Evolutionary conservation across 1,140 invertebrate species (phyloP).

Genomic region (Dendrolimus punctatus): DNA sequence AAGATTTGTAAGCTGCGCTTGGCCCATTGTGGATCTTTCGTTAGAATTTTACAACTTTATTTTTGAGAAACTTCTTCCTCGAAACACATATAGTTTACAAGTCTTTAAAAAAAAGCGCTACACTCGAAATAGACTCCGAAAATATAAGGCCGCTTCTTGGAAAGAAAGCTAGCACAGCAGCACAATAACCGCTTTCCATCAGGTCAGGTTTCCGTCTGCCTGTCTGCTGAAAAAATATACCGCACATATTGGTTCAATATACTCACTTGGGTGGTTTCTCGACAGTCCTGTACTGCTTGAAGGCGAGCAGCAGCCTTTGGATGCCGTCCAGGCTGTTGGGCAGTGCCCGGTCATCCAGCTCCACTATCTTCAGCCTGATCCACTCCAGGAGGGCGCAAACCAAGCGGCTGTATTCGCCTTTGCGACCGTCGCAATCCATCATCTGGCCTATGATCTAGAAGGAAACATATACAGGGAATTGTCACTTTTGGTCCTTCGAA

Average conservation of each 20-base stretch:
- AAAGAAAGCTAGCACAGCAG: too few species aligned
- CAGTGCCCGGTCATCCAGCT: conserved; percentile 90
- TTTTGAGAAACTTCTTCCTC: too few species aligned
- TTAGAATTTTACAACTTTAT: too few species aligned
- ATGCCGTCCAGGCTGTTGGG: conserved; percentile 98
- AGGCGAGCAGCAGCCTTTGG: conserved; percentile 89
- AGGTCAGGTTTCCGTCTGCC: too few species aligned
- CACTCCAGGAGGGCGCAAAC: conserved; percentile 92
- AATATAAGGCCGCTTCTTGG: too few species aligned
- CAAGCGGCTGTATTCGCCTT: conserved; percentile 89
- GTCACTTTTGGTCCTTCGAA: neutral
- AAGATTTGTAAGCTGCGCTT: too few species aligned
- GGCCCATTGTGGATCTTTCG: too few species aligned
- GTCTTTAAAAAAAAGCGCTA: too few species aligned
- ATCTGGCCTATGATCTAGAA: conserved; percentile 94
- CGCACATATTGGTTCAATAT: neutral
- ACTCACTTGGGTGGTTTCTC: conserved; percentile 97
- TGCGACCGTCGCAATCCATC: conserved; percentile 94
- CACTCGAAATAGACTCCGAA: too few species aligned
- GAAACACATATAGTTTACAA: too few species aligned
- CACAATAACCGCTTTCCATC: too few species aligned
- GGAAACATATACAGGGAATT: neutral
- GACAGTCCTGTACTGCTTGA: conserved; percentile 96
- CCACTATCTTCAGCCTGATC: conserved; percentile 91
- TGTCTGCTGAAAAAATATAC: too few species aligned